Evolutionary conservation across 2,113 vertebrate genomes (phyloP), one percentile per base, ranked within the genome.

Genomic region (Aegotheles bennettii): DNA sequence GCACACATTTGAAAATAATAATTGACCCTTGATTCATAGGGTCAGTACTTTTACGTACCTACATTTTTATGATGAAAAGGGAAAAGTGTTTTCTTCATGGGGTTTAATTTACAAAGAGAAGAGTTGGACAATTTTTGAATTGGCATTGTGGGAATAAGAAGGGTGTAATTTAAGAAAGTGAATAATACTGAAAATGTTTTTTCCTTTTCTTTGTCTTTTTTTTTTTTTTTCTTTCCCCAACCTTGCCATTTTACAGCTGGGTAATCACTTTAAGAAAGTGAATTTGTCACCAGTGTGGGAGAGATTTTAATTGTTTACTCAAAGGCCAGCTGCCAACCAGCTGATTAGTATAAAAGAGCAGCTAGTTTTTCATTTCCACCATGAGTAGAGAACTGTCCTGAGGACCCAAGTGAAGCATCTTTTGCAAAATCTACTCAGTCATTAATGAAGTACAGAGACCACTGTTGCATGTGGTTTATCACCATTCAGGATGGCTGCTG

Each of bases 21-120:
- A 88, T 86, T 96, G 90, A 93, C 90, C n/a, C 15, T 70, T 92
- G 91, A 92, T 95, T 96, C 88, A 92, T 17, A 67, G 31, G 65
- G 90, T 93, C 90, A 90, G 47, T 88, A 38, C 28, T 81, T 93
- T 70, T 88, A 67, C 31, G 4, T 86, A 93, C 47, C 51, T 87
- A 51, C 38, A 36, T 78, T 92, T 90, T 94, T 92, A 88, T 88
- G 87, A 88, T 81, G 79, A 93, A 93, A 94, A 95, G 23, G 38
- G 48, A 90, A 76, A 83, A 56, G 43, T 1, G 7, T 90, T 88
- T 91, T 90, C 36, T 93, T 91, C 25, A 26, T 67, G 48, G n/a
- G 42, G 36, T 84, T 95, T 95, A 86, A 96, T 94, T 90, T 89
- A 77, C 65, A 89, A 92, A 90, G 79, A 74, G 18, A 7, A 83